Base-by-base conservation (phyloP, 2,888 invertebrate species). In the Tromatobia lineatoria region DNA sequence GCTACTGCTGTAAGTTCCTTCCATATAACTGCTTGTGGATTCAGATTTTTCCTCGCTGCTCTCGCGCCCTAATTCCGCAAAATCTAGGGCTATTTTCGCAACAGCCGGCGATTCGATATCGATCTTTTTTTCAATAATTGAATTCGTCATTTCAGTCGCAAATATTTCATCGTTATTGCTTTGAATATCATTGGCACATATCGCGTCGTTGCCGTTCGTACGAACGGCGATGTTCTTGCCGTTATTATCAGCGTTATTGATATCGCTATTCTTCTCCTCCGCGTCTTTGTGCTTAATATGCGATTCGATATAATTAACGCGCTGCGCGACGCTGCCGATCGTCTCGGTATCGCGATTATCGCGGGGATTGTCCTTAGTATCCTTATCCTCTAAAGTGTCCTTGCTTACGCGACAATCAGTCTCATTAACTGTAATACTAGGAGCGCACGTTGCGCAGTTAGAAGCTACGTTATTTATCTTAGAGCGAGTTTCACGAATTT, bases 11-110 rank as follows among this genome's bases (percentile, higher is more conserved):
- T 73, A 79, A 29, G 79, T 86, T 34, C 85, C 88, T 54, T 91
- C 89, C 11, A 83, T 78, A 66, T 87, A 89, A 83, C 87, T 90
- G 69, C 83, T 87, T 11, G 81, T 87, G 8, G 88, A 89, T 78
- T 91, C 91, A 0, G 88, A 88, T 85, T 90, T 91, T 71, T 91
- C 89, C 54, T 91, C 88, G 45, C 87, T 90, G 54, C 85, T 87
- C 61, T 89, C 88, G 20, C 85, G 80, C 45, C 73, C 85, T 25
- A 73, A 67, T 42, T 84, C 84, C 0, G 52, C 66, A 47, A 52
- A 69, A 10, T 83, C 84, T 25, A 69, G 59, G 18, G 79, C 7
- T 57, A 83, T 59, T 20, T 59, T 82, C 73, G 71, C 25, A 4
- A 82, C 25, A 3, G 11, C 47, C 66, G 73, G 11, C 1, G 25